These are phyloP conservation scores for Kryptolebias marmoratus DNA, from an alignment of 2,113 vertebrate species.

Conservation along the genomic window DNA sequence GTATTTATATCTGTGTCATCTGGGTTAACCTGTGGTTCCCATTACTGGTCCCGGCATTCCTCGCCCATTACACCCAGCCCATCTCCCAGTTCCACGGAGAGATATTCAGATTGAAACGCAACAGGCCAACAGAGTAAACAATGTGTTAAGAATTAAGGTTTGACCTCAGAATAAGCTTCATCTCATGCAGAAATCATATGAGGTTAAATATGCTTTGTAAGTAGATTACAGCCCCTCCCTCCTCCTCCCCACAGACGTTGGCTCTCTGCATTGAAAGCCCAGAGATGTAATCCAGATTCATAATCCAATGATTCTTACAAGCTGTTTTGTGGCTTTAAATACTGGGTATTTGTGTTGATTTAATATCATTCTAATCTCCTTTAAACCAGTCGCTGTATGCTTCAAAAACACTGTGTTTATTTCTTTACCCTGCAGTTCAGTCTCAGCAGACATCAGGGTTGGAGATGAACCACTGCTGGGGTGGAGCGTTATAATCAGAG, in stretches of 20 bases:
- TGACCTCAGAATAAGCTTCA: slow-evolving; percentile 79
- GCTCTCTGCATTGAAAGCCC: slow-evolving; percentile 34
- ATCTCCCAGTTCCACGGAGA: slow-evolving; percentile 23
- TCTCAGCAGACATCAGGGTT: background rate
- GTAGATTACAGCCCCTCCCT: slow-evolving; percentile 73
- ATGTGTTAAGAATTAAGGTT: slow-evolving; percentile 81
- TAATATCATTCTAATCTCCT: slow-evolving; percentile 78
- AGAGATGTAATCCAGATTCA: slow-evolving; percentile 80
- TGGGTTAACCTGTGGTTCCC: slow-evolving; percentile 40
- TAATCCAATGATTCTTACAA: slow-evolving; percentile 83
- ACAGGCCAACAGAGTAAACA: slow-evolving; percentile 72
- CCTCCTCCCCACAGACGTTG: slow-evolving; percentile 13
- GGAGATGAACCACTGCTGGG: too few species aligned
- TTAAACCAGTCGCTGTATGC: slow-evolving; percentile 75
- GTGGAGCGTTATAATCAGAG: too few species aligned
- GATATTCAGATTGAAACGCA: slow-evolving; percentile 41
- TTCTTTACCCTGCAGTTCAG: slow-evolving; percentile 21
- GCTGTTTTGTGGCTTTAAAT: slow-evolving; percentile 81
- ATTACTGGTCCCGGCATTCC: slow-evolving; percentile 35
- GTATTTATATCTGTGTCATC: slow-evolving; percentile 37
- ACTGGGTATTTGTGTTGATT: slow-evolving; percentile 78
- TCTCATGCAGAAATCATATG: slow-evolving; percentile 79
- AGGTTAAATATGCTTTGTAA: slow-evolving; percentile 80
- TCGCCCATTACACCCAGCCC: slow-evolving; percentile 2
- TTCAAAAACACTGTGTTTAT: slow-evolving; percentile 57